Evolutionary conservation across 1,140 invertebrate species (phyloP), one percentile per base, ranked within the genome.

Genomic region (Campoletis sonorensis): DNA sequence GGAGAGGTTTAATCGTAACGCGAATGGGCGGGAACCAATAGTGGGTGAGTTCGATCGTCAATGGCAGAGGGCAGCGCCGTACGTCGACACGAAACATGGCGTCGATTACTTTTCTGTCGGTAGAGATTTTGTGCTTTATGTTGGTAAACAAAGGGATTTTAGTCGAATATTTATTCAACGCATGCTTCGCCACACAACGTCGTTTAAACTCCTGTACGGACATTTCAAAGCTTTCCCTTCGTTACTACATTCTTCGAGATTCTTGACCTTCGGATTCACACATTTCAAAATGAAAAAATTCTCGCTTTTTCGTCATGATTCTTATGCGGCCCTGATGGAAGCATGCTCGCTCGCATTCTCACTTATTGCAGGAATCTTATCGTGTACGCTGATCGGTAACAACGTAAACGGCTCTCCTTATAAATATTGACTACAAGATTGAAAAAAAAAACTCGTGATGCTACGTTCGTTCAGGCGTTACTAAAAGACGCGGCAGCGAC

Each of bases 321-420:
- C 88, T 64, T 64, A 88, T 91, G 89, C 76, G 86, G 85, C 85
- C 89, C 89, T 90, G 89, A 78, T 91, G 86, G 79, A 64, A 79
- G 81, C 84, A 81, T 85, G 82, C 81, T 85, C 81, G 77, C 58
- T 70, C 79, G 83, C 88, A 90, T 88, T 91, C 89, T 90, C 90
- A 85, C 67, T 81, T 77, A 49, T 54, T 64, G 21, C 61, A 27
- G 11, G 61, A 21, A 54, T 21, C 45, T n/a, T 33, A 40, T 80
- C 71, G 45, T 76, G 40, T 61, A 80, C 37, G 27, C 45, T 37
- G 23, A 45, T 70, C 16, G 51, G 64, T 70, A 70, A 70, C 26
- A 79, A 16, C 23, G 61, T 7, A 18, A 18, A 40, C 51, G 51
- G 18, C 51, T 54, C 18, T 54, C n/a, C 18, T n/a, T 54, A 54